Evolutionary conservation across 2,888 invertebrate species (phyloP).

Genomic region (Taphrorychus bicolor): DNA sequence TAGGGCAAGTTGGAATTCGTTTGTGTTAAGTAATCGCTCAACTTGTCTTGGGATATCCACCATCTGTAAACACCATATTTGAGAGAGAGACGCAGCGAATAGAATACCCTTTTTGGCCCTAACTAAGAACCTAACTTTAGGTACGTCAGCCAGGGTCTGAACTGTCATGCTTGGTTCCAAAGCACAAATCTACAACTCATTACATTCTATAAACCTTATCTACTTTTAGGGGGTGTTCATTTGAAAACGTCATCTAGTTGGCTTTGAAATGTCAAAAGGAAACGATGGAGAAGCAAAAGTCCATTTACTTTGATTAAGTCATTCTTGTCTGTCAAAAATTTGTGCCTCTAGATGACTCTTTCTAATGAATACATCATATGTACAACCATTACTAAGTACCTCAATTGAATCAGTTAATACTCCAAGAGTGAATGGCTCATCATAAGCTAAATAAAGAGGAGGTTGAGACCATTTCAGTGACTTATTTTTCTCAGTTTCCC

Average conservation of each 20-base stretch:
- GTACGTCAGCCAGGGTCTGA: slow-evolving; percentile 79
- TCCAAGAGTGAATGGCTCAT: slow-evolving; percentile 91
- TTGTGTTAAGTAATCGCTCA: slow-evolving; percentile 81
- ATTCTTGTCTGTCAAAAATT: background rate
- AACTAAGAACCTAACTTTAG: slow-evolving; percentile 77
- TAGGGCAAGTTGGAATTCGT: slow-evolving; percentile 93
- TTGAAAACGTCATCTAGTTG: no score
- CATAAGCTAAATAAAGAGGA: slow-evolving; percentile 82
- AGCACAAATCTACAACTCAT: slow-evolving; percentile 82
- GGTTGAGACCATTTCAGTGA: slow-evolving; percentile 82
- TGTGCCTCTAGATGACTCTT: no score
- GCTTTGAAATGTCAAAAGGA: no score
- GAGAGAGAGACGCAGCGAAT: slow-evolving; percentile 86
- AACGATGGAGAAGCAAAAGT: no score
- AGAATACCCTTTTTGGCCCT: slow-evolving; percentile 79
- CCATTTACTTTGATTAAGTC: no score
- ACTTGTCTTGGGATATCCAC: slow-evolving; percentile 86
- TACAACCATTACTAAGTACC: slow-evolving; percentile 45
- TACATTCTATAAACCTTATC: background rate
- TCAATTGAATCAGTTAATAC: slow-evolving; percentile 84
- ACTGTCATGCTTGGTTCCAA: slow-evolving; percentile 81
- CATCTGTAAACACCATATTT: slow-evolving; percentile 87
- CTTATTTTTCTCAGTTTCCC: slow-evolving; percentile 72
- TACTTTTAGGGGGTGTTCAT: background rate
- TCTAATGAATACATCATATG: background rate